Evolutionary conservation across 2,113 vertebrate genomes (phyloP).

Genomic region (Rhinopithecus roxellana): DNA sequence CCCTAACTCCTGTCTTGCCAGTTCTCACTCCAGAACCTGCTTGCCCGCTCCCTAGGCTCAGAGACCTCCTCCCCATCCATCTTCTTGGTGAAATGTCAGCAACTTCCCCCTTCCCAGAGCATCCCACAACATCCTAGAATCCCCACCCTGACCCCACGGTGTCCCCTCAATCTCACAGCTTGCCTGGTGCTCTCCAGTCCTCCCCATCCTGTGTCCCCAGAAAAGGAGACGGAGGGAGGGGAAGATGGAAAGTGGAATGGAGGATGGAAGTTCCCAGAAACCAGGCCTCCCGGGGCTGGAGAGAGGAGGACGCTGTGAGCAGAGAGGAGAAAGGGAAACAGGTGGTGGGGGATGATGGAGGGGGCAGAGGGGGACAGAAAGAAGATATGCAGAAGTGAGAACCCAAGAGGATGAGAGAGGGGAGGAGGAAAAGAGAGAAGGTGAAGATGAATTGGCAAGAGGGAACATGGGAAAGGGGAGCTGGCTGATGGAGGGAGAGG

Average conservation of each 20-base stretch:
- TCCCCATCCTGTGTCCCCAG: neutral
- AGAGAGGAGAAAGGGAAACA: neutral
- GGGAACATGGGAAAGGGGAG: neutral
- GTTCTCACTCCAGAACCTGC: constrained; percentile 33
- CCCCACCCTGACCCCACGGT: neutral
- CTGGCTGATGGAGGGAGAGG: neutral
- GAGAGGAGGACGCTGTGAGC: neutral
- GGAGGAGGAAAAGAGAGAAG: neutral
- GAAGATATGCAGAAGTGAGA: neutral
- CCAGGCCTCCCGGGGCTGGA: neutral
- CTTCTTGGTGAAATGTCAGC: constrained; percentile 86
- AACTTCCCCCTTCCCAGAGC: constrained; percentile 55
- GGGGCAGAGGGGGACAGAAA: neutral
- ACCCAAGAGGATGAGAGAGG: neutral
- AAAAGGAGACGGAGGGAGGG: neutral
- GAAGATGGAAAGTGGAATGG: neutral
- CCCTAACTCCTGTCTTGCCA: neutral
- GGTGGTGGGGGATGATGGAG: neutral
- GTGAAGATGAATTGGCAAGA: neutral
- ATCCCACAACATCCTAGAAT: neutral
- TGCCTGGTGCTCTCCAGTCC: neutral
- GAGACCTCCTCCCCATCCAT: constrained; percentile 87
- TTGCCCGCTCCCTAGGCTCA: constrained; percentile 84
- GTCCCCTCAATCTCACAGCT: neutral
- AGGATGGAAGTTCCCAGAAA: neutral